Base-by-base conservation (phyloP, 2,888 invertebrate genomes). In the Nymphalis urticae region DNA sequence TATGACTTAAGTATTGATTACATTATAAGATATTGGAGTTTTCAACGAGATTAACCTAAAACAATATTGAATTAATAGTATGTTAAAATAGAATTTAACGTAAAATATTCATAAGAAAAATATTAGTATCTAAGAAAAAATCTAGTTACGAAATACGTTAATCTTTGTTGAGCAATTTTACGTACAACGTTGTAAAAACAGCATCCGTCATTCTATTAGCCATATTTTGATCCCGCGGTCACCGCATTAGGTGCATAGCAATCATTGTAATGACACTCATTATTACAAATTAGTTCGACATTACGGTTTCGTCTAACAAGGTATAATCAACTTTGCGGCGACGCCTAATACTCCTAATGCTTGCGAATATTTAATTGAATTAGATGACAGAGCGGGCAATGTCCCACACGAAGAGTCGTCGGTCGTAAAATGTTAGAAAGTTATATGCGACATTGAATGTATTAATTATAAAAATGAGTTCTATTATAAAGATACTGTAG, bases 341-440 rank as follows among this genome's bases (percentile, higher is more conserved):
- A 61, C 65, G 66, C 53, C n/a, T 24, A 24, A 53, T 53, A 56
- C n/a, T 47, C 60, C 72, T 74, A 76, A 76, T 76, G 74, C 68
- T 70, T 77, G 75, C 75, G 69, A 74, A 73, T 61, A 59, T 51
- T 62, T 78, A 76, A 79, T 79, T 75, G 74, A 77, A 78, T 78
- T 77, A 77, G 71, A 66, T 62, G 65, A 50, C 48, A 24, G 48
- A 32, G 54, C 32, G 54, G 61, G n/a, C 42, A 24, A 24, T 13
- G 54, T 9, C 27, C n/a, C 13, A 16, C 10, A 32, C 21, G 27
- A 27, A 32, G 6, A 32, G 27, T 32, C 27, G 27, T 6, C 5
- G 27, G 27, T 27, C 27, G 27, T 27, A 2, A 27, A 27, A 27
- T 4, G 27, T 27, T 5, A 27, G 27, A 3, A 5, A 27, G 2